Evolutionary conservation across 64 coral and sea anemone species (phyloP), one percentile per base, ranked within the genome.

Genomic region (Stylophora pistillata): DNA sequence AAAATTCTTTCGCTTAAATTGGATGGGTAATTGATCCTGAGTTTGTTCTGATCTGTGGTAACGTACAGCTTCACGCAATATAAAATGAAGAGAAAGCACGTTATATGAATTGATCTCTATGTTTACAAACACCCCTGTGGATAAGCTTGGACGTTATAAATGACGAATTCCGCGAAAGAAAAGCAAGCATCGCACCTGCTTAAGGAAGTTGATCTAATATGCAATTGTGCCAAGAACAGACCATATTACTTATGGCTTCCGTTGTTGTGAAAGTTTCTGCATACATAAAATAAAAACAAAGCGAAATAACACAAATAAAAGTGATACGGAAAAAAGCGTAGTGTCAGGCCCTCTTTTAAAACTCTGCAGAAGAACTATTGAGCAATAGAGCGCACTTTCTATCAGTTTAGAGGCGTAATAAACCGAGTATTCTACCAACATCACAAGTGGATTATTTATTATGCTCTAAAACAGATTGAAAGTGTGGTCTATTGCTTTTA

Each of bases 21-120:
- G 64, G 26, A 47, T 17, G 9, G n/a, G 26, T 21, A 53, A 84
- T 84, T 84, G 29, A 54, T 34, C 64, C 31, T 84, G 14, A 83
- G 68, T 32, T 30, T 10, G 9, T 13, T 83, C 62, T 47, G 0
- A 47, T 47, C 37, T 47, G 10, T 11, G 23, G 9, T 62, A 60
- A 61, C 13, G 31, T 13, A 23, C 15, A 37, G 77, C 12, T 7
- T 30, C 55, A 29, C 77, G 14, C 30, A 28, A 55, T n/a, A 4
- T 7, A 79, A 25, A 64, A 80, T 60, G 29, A 16, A 59, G 30
- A 81, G n/a, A 17, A 81, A 47, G 60, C 55, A 79, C 58, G 55
- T 47, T 47, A 47, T 47, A 60, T 30, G 5, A 15, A 60, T 79
- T 83, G 80, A 84, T 70, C 80, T 84, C 28, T 55, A 10, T 84